Evolutionary conservation across 92 coral and sea anemone genomes (phyloP).

Genomic region (Muricea muricata): DNA sequence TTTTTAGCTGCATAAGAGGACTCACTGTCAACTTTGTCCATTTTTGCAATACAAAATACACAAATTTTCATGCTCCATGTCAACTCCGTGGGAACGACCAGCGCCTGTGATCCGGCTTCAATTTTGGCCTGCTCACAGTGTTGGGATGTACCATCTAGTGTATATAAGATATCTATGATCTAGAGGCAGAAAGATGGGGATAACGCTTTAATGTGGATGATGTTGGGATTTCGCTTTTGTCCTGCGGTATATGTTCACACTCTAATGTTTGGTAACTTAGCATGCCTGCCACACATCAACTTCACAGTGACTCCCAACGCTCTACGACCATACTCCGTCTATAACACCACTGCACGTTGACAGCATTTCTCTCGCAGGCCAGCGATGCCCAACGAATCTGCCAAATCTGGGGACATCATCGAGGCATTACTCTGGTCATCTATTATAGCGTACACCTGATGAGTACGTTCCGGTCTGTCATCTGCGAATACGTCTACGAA

Average conservation of each 20-base stretch:
- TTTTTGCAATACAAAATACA: no score
- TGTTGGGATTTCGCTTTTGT: conserved; percentile 57
- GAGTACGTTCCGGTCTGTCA: neutral
- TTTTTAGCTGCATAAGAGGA: no score
- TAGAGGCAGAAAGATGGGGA: no score
- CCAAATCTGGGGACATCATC: conserved; percentile 48
- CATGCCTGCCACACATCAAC: conserved; percentile 31
- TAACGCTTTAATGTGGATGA: conserved; percentile 68
- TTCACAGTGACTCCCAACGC: conserved; percentile 38
- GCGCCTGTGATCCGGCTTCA: no score
- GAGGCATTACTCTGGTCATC: conserved; percentile 25
- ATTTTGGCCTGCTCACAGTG: no score
- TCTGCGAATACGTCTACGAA: conserved; percentile 48
- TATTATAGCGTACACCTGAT: conserved; percentile 1
- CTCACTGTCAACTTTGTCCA: no score
- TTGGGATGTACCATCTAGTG: no score
- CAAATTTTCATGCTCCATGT: no score
- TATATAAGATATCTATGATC: no score
- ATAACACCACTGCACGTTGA: conserved; percentile 63
- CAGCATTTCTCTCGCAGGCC: conserved; percentile 59
- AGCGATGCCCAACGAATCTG: conserved; percentile 33
- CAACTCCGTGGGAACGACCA: no score
- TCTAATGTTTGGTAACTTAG: conserved; percentile 60
- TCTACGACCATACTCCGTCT: conserved; percentile 67
- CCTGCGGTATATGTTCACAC: conserved; percentile 58